phyloP scores from a whole-genome alignment of 2,888 invertebrate genomes.

The Lithophane leautieri region DNA sequence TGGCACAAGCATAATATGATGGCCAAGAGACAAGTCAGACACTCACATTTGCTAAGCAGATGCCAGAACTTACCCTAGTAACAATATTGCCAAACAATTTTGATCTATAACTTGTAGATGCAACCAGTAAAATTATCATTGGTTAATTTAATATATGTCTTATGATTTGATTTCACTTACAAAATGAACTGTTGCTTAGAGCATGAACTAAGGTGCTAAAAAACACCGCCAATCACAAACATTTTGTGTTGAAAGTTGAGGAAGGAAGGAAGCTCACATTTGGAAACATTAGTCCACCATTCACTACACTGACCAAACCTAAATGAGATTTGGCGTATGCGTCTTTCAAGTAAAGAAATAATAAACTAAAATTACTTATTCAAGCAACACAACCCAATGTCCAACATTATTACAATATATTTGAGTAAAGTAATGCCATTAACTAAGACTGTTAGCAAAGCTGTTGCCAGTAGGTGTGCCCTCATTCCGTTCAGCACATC shows the following conservation, averaged over 20 bases:
- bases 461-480: conserved; percentile 24
- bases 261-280: conserved; percentile 2
- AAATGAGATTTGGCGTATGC: neutral
- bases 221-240: neutral
- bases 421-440: neutral
- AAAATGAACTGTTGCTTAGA: neutral
- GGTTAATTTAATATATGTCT: neutral
- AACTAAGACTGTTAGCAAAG: neutral
- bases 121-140: neutral
- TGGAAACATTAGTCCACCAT: conserved; percentile 3
- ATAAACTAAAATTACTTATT: neutral
- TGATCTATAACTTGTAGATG: neutral
- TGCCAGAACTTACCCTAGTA: neutral
- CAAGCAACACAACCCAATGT: neutral
- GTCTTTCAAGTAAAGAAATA: neutral
- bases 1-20: neutral
- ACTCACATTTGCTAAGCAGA: neutral
- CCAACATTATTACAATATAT: neutral
- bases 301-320: neutral
- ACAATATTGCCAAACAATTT: neutral
- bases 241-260: neutral
- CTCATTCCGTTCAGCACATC: conserved; percentile 23
- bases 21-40: neutral
- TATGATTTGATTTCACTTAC: neutral
- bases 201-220: neutral